phyloP scores from a whole-genome alignment of 2,113 vertebrate species.

The Sorex fumeus region DNA sequence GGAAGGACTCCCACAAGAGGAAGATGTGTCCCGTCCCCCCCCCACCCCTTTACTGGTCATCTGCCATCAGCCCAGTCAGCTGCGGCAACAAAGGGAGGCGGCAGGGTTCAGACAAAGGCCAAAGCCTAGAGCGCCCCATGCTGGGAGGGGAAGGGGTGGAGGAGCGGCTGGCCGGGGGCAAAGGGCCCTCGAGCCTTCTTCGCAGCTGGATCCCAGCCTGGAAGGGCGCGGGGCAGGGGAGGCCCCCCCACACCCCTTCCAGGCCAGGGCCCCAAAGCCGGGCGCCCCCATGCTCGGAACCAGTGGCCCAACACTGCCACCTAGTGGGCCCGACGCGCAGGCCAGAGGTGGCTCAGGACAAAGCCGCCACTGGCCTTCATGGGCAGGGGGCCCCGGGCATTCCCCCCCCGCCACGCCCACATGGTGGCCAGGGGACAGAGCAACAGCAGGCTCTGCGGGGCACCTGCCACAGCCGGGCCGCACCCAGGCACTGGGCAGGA shows the following conservation, averaged over 20 bases:
- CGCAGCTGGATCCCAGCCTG: not conserved
- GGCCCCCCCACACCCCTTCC: not conserved
- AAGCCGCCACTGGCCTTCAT: not conserved
- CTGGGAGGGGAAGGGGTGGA: not conserved
- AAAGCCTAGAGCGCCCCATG: not conserved
- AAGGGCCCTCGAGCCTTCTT: not conserved
- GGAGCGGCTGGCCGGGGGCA: not conserved
- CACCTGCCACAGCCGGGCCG: not conserved
- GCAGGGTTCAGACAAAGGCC: not conserved
- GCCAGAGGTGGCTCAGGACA: not conserved
- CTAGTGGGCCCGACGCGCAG: constrained; percentile 79
- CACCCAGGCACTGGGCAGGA: not conserved
- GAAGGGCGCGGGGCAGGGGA: not conserved
- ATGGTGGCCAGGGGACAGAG: not conserved
- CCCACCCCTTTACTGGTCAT: too few species aligned
- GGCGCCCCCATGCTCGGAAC: not conserved
- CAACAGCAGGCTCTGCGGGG: not conserved
- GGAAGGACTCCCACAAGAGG: too few species aligned
- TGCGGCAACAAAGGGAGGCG: constrained; percentile 28
- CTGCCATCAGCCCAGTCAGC: not conserved
- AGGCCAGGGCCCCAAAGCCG: not conserved
- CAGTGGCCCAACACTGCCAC: constrained; percentile 86
- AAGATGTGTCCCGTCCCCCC: not conserved
- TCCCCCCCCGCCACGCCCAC: not conserved
- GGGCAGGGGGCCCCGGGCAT: not conserved